Percentiles rank a stretch among this genome's conserved stretches.
These are phyloP conservation scores for Drosophila aldrichi DNA, from an alignment of 2,888 invertebrate genomes.

Conservation along the genomic window DNA sequence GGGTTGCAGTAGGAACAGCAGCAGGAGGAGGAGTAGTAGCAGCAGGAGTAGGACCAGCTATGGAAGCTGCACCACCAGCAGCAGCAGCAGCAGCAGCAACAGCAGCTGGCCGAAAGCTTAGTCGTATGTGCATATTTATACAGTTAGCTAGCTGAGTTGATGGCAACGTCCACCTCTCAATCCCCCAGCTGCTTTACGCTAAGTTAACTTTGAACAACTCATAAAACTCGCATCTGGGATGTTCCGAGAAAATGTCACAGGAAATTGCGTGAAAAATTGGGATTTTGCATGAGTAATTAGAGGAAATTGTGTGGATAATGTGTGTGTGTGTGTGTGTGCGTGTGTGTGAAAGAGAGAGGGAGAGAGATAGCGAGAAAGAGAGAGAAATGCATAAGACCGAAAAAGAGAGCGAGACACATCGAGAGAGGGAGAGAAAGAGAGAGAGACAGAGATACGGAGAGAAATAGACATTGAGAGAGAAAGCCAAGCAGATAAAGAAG, in stretches of 20 bases:
- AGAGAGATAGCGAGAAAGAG: not conserved
- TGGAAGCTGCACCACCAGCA: not conserved
- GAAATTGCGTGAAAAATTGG: conserved; percentile 1
- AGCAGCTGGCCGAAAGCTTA: conserved; percentile 58
- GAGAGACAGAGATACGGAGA: not conserved
- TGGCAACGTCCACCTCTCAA: conserved; percentile 22
- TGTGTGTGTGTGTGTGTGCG: no score
- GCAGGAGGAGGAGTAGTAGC: conserved; percentile 28
- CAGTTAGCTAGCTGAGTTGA: conserved; percentile 43
- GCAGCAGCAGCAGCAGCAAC: conserved; percentile 17
- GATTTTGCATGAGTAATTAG: not conserved
- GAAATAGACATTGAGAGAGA: no score
- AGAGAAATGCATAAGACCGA: not conserved
- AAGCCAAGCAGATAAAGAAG: no score
- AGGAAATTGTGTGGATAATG: no score
- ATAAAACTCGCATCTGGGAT: conserved; percentile 46
- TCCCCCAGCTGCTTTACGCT: conserved; percentile 59
- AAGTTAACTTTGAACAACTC: conserved; percentile 65
- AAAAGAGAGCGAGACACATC: no score
- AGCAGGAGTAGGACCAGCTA: no score
- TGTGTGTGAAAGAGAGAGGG: not conserved
- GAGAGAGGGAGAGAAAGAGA: not conserved
- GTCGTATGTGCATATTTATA: conserved; percentile 73
- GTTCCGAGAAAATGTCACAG: conserved; percentile 21
- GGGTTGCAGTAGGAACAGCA: conserved; percentile 14